Conservation (phyloP, 2,113 vertebrate species). For the Pygoscelis adeliae region DNA sequence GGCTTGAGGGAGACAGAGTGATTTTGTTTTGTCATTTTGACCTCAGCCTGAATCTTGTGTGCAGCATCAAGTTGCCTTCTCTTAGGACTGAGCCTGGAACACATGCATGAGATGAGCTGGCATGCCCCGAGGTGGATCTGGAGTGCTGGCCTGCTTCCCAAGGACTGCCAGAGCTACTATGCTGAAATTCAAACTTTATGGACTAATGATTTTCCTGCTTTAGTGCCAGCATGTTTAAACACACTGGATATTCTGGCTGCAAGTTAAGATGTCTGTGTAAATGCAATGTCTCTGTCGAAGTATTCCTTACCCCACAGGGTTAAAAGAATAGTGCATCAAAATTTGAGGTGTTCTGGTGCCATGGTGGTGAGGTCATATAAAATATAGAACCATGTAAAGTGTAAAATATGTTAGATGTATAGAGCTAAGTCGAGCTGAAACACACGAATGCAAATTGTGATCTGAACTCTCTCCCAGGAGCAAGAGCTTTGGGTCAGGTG, state of each 20-base stretch:
- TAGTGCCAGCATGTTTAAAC: neutral
- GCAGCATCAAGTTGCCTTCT: neutral
- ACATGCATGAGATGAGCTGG: neutral
- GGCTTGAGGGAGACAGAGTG: neutral
- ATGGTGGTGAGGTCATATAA: neutral
- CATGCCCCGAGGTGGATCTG: neutral
- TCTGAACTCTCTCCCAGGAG: conserved; percentile 1
- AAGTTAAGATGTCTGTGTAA: neutral
- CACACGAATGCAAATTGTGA: neutral
- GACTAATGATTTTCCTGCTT: neutral
- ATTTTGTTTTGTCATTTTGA: conserved; percentile 7
- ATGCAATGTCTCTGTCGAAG: neutral
- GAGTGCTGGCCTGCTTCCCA: neutral
- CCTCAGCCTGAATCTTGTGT: neutral
- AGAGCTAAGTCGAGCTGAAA: neutral
- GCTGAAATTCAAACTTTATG: neutral
- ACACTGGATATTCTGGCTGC: neutral
- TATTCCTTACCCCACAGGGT: neutral
- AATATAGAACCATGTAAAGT: neutral
- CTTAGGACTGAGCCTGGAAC: neutral
- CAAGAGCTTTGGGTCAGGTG: conserved; percentile 35
- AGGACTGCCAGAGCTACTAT: neutral
- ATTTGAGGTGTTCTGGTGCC: neutral
- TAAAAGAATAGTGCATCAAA: neutral
- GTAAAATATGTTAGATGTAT: neutral